phyloP scores from a whole-genome alignment of 2,888 invertebrate genomes.

The Aleiodes leptofemur region DNA sequence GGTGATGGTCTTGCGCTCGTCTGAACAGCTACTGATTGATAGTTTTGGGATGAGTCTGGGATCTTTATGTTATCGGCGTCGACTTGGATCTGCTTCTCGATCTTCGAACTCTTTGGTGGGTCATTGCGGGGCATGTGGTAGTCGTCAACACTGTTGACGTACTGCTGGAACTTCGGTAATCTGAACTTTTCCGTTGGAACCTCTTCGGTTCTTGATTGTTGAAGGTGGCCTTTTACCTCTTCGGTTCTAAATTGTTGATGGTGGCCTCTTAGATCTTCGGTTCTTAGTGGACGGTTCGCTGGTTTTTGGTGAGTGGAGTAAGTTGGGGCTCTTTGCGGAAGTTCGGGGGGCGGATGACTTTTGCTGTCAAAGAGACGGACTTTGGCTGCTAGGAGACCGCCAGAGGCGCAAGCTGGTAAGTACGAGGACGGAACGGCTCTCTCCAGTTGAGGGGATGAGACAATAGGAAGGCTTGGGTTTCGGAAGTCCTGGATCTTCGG shows the following conservation, averaged over 20 bases:
- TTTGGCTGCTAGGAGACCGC: constrained; percentile 62
- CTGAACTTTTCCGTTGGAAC: constrained; percentile 51
- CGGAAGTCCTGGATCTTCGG: neutral
- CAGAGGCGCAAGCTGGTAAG: constrained; percentile 47
- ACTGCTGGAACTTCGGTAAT: constrained; percentile 16
- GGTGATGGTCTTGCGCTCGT: constrained; percentile 42
- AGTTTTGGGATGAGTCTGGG: neutral
- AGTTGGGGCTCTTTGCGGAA: constrained; percentile 15
- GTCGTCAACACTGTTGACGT: neutral
- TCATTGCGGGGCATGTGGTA: no score
- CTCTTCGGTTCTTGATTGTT: constrained; percentile 42
- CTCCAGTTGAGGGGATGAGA: constrained; percentile 48
- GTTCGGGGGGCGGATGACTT: constrained; percentile 29
- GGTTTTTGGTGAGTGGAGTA: neutral
- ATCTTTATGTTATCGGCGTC: constrained; percentile 2
- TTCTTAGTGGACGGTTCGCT: constrained; percentile 47
- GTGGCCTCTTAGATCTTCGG: constrained; percentile 2
- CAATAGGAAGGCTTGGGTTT: constrained; percentile 40
- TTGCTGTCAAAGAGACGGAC: constrained; percentile 65
- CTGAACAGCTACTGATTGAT: constrained; percentile 54
- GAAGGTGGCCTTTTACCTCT: neutral
- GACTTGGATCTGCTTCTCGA: constrained; percentile 29
- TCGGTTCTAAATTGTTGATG: constrained; percentile 41
- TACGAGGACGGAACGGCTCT: constrained; percentile 51
- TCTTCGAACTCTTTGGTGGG: neutral